Evolutionary conservation across 2,113 vertebrate genomes (phyloP).

Genomic region (Pachyramphus minor): DNA sequence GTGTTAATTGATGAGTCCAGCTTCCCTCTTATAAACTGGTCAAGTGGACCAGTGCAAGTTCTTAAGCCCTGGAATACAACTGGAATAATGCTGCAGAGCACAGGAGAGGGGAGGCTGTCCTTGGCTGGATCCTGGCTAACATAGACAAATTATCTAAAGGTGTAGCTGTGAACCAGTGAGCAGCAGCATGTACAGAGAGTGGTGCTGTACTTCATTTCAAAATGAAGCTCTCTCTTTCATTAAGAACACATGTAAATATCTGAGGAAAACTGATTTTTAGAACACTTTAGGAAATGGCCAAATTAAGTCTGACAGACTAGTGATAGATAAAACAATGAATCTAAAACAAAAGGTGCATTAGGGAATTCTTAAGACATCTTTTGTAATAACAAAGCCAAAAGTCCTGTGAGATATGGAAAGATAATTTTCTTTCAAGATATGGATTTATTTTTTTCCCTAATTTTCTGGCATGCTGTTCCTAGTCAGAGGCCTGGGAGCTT

Average conservation of each 20-base stretch:
- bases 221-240: not conserved
- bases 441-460: not conserved
- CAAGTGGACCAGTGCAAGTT: not conserved
- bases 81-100: not conserved
- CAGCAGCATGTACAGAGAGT: not conserved
- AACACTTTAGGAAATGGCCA: not conserved
- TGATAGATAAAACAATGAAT: not conserved
- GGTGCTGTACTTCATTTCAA: not conserved
- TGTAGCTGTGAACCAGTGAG: not conserved
- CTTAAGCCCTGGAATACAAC: not conserved
- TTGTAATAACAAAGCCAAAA: slow-evolving; percentile 13
- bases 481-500: not conserved
- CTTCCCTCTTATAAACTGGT: not conserved
- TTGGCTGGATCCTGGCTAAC: not conserved
- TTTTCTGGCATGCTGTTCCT: not conserved
- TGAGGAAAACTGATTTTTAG: not conserved
- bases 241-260: not conserved
- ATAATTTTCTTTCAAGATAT: not conserved
- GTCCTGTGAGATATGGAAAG: not conserved
- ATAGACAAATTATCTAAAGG: not conserved
- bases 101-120: not conserved
- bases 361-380: not conserved
- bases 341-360: not conserved
- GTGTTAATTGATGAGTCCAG: not conserved
- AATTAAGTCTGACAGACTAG: not conserved